A percentile compares a stretch with the other conserved stretches of the same genome.
These are phyloP conservation scores for Synergus gifuensis DNA, from an alignment of 2,888 invertebrate genomes.

Conservation along the genomic window DNA sequence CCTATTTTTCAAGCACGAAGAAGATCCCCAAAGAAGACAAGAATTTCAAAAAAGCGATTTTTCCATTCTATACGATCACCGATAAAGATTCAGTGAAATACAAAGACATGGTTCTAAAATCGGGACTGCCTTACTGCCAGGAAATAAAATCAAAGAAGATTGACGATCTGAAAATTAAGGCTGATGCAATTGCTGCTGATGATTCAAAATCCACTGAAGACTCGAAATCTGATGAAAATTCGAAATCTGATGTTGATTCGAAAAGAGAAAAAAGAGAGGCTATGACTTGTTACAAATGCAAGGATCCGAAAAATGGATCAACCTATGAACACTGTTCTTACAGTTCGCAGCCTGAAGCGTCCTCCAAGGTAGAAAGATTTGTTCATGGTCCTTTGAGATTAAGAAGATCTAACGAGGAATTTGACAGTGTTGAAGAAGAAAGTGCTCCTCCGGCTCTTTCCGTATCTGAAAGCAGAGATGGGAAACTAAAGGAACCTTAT, in stretches of 20 bases:
- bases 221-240: not conserved
- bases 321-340: conserved; percentile 81
- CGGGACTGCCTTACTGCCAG: conserved; percentile 62
- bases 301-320: conserved; percentile 78
- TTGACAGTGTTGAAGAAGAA: conserved; percentile 46
- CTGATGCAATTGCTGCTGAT: not conserved
- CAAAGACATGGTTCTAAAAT: conserved; percentile 58
- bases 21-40: conserved; percentile 63
- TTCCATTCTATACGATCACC: conserved; percentile 56
- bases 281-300: conserved; percentile 80
- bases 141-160: conserved; percentile 56
- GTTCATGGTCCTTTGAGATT: conserved; percentile 31
- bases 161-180: not conserved
- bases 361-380: not conserved
- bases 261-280: conserved; percentile 3
- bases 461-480: conserved; percentile 74
- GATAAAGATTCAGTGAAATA: conserved; percentile 56
- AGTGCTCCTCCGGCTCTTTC: conserved; percentile 37
- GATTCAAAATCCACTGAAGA: no score
- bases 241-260: not conserved
- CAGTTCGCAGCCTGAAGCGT: conserved; percentile 72
- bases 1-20: conserved; percentile 55
- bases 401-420: conserved; percentile 46
- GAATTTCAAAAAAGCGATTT: conserved; percentile 60
- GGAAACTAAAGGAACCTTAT: conserved; percentile 75